Percentiles rank a stretch among this genome's conserved stretches.
Conservation (phyloP, 2,888 invertebrate genomes). For the Helobdella robusta region DNA sequence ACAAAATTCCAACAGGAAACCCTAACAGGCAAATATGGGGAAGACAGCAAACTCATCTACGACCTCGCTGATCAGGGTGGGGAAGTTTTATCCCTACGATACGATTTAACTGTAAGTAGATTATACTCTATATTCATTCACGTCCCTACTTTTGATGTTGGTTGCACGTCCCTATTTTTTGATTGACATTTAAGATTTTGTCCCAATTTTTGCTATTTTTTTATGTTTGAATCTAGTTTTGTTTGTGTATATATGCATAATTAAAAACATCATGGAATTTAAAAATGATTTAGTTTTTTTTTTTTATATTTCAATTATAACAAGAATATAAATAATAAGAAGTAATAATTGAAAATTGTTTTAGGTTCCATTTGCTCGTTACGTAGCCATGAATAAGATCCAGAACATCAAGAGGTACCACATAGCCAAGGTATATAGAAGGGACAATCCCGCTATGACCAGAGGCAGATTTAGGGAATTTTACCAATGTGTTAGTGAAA, state of each 20-base stretch:
- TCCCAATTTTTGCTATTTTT: conserved; percentile 27
- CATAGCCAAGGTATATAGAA: conserved; percentile 92
- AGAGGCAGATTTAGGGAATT: conserved; percentile 93
- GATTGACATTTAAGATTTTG: neutral
- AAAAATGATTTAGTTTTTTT: too few relatives aligned
- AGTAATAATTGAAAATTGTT: too few relatives aligned
- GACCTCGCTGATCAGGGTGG: conserved; percentile 97
- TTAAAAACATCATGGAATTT: too few relatives aligned
- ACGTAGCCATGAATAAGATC: conserved; percentile 94
- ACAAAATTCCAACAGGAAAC: too few relatives aligned
- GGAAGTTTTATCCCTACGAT: conserved; percentile 84
- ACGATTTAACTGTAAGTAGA: conserved; percentile 74
- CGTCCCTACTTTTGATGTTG: neutral
- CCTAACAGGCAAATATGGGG: conserved; percentile 95
- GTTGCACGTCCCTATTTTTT: neutral
- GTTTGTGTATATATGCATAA: neutral
- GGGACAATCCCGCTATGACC: conserved; percentile 94
- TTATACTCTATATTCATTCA: neutral
- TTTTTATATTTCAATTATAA: too few relatives aligned
- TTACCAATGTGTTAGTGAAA: conserved; percentile 85
- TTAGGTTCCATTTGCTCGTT: conserved; percentile 81
- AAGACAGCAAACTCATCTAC: conserved; percentile 96
- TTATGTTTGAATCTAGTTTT: neutral
- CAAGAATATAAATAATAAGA: too few relatives aligned
- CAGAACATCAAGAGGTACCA: conserved; percentile 88